phyloP scores from a whole-genome alignment of 2,888 invertebrate species.

The Plagodis dolabraria region DNA sequence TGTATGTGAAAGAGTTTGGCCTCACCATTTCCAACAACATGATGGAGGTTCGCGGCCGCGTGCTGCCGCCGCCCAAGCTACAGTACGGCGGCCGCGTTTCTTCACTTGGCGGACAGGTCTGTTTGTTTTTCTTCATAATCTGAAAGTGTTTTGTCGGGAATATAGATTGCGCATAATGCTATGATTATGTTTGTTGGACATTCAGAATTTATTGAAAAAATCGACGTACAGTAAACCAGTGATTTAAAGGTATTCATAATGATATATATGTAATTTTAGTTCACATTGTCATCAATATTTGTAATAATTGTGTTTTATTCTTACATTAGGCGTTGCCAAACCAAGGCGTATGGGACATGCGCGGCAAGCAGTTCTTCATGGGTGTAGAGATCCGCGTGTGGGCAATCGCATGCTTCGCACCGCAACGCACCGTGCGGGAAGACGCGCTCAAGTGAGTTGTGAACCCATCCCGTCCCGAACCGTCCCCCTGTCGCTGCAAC shows the following conservation, averaged over 20 bases:
- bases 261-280: too few relatives aligned
- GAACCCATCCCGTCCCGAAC: not conserved
- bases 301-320: too few relatives aligned
- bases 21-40: constrained; percentile 98
- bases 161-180: not conserved
- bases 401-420: constrained; percentile 99
- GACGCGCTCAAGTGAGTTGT: constrained; percentile 91
- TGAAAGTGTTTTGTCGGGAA: too few relatives aligned
- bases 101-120: constrained; percentile 92
- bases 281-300: too few relatives aligned
- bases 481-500: constrained; percentile 98
- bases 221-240: too few relatives aligned
- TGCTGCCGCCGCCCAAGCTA: constrained; percentile 98
- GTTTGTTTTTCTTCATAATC: too few relatives aligned
- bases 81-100: constrained; percentile 99
- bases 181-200: too few relatives aligned
- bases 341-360: constrained; percentile 99
- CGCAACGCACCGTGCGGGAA: constrained; percentile 98
- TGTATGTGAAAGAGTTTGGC: constrained; percentile 99
- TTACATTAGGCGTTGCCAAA: constrained; percentile 97
- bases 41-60: constrained; percentile 99
- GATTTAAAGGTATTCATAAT: too few relatives aligned
- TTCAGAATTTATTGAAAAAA: too few relatives aligned
- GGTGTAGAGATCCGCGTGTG: constrained; percentile 99
- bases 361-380: constrained; percentile 99